Evolutionary conservation across 2,888 invertebrate species (phyloP).

Genomic region (Epinotia nisella): DNA sequence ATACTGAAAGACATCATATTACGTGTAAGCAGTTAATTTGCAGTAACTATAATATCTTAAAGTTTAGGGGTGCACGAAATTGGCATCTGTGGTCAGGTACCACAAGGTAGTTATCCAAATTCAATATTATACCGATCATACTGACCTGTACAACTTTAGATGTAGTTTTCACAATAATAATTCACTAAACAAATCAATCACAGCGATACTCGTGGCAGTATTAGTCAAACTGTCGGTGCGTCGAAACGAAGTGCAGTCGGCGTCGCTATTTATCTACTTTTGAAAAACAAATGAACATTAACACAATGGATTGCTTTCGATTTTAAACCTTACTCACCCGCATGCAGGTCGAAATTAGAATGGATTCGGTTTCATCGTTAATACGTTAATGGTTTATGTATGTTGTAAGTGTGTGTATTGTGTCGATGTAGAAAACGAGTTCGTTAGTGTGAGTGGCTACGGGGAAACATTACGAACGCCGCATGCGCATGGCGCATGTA

Average conservation of each 20-base stretch:
- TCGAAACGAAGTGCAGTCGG: slow-evolving; percentile 1
- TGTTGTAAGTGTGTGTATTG: background rate
- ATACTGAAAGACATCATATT: slow-evolving; percentile 1
- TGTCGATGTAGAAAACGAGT: background rate
- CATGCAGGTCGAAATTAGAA: background rate
- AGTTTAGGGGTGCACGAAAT: too few relatives aligned
- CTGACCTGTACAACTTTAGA: slow-evolving; percentile 8
- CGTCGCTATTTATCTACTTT: slow-evolving; percentile 7
- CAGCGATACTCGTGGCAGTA: slow-evolving; percentile 11
- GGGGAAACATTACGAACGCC: slow-evolving; percentile 3
- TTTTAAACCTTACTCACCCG: background rate
- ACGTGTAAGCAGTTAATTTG: background rate
- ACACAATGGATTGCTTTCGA: background rate
- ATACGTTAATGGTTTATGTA: background rate
- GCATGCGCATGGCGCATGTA: slow-evolving; percentile 28
- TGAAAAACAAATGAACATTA: slow-evolving; percentile 12
- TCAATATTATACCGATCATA: background rate
- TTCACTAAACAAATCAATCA: slow-evolving; percentile 8
- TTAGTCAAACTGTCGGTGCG: slow-evolving; percentile 19
- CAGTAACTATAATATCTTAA: background rate
- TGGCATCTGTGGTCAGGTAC: too few relatives aligned
- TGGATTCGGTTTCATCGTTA: background rate
- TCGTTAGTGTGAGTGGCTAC: slow-evolving; percentile 13
- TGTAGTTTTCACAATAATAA: background rate
- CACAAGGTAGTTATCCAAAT: too few relatives aligned